These are phyloP conservation scores for Nymphalis io DNA, from an alignment of 1,140 invertebrate species.

Conservation along the genomic window DNA sequence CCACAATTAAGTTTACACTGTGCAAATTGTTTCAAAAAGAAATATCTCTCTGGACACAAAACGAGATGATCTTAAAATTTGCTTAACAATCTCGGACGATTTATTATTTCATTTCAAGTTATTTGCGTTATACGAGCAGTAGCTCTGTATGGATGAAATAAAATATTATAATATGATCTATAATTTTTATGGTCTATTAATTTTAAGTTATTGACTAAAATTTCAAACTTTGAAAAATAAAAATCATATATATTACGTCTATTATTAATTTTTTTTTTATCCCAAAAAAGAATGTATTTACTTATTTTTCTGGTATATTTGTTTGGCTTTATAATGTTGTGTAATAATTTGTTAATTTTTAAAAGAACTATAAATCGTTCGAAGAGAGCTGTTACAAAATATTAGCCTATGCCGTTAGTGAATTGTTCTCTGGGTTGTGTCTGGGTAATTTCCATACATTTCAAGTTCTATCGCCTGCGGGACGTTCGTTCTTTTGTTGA, in stretches of 20 bases:
- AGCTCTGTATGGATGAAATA: not conserved
- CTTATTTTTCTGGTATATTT: not conserved
- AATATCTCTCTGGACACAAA: constrained; percentile 40
- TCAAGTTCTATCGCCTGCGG: constrained; percentile 80
- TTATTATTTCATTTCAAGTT: constrained; percentile 26
- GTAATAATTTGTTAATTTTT: not conserved
- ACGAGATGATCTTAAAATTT: constrained; percentile 39
- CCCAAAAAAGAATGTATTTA: not conserved
- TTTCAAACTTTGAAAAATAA: too few relatives aligned
- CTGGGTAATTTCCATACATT: constrained; percentile 81
- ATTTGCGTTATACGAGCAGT: not conserved
- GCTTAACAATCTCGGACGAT: constrained; percentile 26
- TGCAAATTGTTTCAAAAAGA: constrained; percentile 33
- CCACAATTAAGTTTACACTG: constrained; percentile 28
- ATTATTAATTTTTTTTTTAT: too few relatives aligned
- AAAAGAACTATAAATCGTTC: constrained; percentile 55
- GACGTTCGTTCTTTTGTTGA: constrained; percentile 81
- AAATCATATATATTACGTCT: too few relatives aligned
- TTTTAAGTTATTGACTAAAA: too few relatives aligned
- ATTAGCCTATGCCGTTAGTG: constrained; percentile 80
- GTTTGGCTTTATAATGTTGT: not conserved
- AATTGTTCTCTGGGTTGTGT: constrained; percentile 79
- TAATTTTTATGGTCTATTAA: not conserved
- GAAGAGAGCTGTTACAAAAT: constrained; percentile 79
- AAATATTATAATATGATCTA: not conserved